Evolutionary conservation across 2,888 invertebrate genomes (phyloP).

Genomic region (Lottia gigantea): DNA sequence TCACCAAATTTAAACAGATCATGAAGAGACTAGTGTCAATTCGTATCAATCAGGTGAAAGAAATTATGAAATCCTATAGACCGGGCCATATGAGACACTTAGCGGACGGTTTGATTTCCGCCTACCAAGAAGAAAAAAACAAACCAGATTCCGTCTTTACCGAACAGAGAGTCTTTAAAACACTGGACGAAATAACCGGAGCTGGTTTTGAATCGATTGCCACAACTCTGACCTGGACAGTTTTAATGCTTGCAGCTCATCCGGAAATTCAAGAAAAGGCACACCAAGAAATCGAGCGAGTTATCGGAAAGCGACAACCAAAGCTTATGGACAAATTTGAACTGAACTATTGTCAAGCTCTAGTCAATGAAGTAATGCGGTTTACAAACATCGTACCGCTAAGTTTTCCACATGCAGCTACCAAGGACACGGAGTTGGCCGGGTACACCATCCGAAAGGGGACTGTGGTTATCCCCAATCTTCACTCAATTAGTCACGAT

Average conservation of each 20-base stretch:
- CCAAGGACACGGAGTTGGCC: background rate
- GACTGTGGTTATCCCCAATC: background rate
- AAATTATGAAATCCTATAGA: background rate
- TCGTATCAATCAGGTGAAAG: background rate
- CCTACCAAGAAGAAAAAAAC: background rate
- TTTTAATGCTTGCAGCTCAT: background rate
- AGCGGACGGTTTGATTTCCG: background rate
- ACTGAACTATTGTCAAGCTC: background rate
- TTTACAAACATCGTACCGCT: background rate
- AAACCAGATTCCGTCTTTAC: background rate
- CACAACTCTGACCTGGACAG: background rate
- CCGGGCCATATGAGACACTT: background rate
- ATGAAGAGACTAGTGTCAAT: background rate
- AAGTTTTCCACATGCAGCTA: background rate
- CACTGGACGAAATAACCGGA: background rate
- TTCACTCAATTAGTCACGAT: background rate
- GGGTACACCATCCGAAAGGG: background rate
- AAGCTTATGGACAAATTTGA: background rate
- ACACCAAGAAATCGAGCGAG: background rate
- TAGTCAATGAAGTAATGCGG: background rate
- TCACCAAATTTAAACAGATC: conserved; percentile 19
- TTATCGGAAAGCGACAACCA: background rate
- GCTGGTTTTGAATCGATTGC: background rate
- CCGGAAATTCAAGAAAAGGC: background rate
- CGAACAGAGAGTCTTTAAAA: background rate